A percentile compares a stretch with the other conserved stretches of the same genome.
Evolutionary conservation across 53 echinoderm and acorn worm species (phyloP).

Genomic region (Hippasteria phrygiana): DNA sequence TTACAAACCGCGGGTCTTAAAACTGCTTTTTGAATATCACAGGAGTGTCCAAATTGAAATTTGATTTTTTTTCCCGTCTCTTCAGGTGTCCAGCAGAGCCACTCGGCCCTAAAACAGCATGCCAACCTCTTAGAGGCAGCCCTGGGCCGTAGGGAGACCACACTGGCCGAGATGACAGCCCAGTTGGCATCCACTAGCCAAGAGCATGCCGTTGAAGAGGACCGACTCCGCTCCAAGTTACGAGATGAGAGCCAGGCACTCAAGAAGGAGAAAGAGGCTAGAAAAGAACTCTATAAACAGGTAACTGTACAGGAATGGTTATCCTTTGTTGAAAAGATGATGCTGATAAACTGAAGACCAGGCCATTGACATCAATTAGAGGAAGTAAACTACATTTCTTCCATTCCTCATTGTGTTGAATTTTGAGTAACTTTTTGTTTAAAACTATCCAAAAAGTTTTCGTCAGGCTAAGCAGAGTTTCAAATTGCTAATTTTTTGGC

Average conservation of each 20-base stretch:
- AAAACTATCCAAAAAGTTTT: too few relatives aligned
- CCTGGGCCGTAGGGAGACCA: slow-evolving; percentile 83
- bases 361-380: too few relatives aligned
- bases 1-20: too few relatives aligned
- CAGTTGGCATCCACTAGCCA: slow-evolving; percentile 76
- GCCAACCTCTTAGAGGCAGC: slow-evolving; percentile 89
- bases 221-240: slow-evolving; percentile 68
- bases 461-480: too few relatives aligned
- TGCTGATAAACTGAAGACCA: too few relatives aligned
- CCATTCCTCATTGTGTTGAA: too few relatives aligned
- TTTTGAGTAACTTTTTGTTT: too few relatives aligned
- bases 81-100: slow-evolving; percentile 98
- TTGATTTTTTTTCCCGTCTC: neutral
- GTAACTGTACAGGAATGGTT: slow-evolving; percentile 52
- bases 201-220: slow-evolving; percentile 79
- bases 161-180: slow-evolving; percentile 79
- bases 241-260: slow-evolving; percentile 70
- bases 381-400: too few relatives aligned
- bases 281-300: slow-evolving; percentile 79
- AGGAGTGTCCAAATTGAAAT: too few relatives aligned
- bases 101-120: slow-evolving; percentile 92
- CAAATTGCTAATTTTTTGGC: too few relatives aligned
- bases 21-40: too few relatives aligned
- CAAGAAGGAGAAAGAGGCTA: slow-evolving; percentile 75
- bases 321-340: too few relatives aligned